Evolutionary conservation across 2,888 invertebrate species (phyloP), one percentile per base, ranked within the genome.

Genomic region (Allolobophora icterica): DNA sequence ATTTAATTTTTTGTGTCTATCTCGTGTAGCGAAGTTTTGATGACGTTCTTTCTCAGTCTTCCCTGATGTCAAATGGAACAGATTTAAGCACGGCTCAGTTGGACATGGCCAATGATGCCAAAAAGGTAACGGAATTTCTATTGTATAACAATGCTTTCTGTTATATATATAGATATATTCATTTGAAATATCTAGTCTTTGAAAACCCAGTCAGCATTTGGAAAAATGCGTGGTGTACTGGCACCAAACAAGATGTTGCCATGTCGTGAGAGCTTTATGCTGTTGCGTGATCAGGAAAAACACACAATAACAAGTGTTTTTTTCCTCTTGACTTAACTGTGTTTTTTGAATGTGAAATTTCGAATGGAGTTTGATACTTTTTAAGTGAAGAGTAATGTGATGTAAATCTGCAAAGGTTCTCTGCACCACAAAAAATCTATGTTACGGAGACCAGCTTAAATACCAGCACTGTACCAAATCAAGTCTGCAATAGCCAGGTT

Each of bases 1-100:
- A 87, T 87, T 87, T 87, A 87, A 87, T 87, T 87, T 87, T 87
- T 34, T 87, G 87, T 87, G 87, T 87, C 87, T 87, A 30, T 87
- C 87, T 87, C 87, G 87, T 87, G 87, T 87, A 87, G 87, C 87
- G 87, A 87, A 87, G 87, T 87, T 87, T 87, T 87, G 87, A 87
- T 87, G 87, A 87, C 87, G 87, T 87, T 87, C 87, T 87, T 87
- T 87, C 87, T 87, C 87, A 87, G 38, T 87, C 87, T 87, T 87
- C 87, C 38, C 87, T 87, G 87, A 87, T 87, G 87, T 87, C 87
- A 34, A 35, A 38, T 87, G 87, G 87, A 87, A 87, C 87, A 87
- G 87, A 87, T 87, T 34, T 87, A 87, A 87, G 35, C 38, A 35
- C 87, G 87, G 87, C 87, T 87, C 35, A 87, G 34, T 87, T 87